Evolutionary conservation across 2,113 vertebrate species (phyloP), one percentile per base, ranked within the genome.

Genomic region (Pelusios castaneus): DNA sequence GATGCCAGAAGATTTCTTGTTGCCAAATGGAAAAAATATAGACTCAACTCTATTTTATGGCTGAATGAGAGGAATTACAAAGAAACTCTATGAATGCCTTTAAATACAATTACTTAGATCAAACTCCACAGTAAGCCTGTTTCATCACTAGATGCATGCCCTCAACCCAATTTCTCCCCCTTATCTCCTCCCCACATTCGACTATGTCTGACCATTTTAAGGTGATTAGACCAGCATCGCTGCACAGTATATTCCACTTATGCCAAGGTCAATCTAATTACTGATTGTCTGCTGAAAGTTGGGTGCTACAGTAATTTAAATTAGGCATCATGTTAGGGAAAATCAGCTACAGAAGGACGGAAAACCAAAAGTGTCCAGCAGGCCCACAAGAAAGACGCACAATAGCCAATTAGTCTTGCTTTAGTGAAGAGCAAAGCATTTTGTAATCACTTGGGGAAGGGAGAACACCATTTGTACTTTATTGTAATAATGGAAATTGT

Each of bases 91-190:
- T 2, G 90, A 87, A 89, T 88, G 82, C 78, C 91, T 84, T 89
- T 77, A 94, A 87, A 94, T 52, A 54, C 63, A 97, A 93, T 94
- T 93, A 95, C 80, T 63, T 77, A 87, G 91, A 97, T 93, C 86
- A 95, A 96, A 92, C 85, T 67, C 43, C 24, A 67, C 34, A 90
- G 89, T 85, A 93, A 87, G 70, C 1, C 0, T 41, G 34, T n/a
- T 93, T 90, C 89, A 95, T 94, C 89, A 85, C 67, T 38, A 58
- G 78, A 63, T 58, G 60, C 88, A 83, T 89, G 82, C 87, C 92
- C 77, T 86, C 82, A 38, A 14, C 29, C 21, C 47, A 25, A 6
- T 38, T 16, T 12, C 6, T 54, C 16, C 41, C 16, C 2, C 11
- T 27, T 49, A 34, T 8, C n/a, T 16, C 8, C 49, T 27, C 41